Evolutionary conservation across 2,113 vertebrate species (phyloP).

Genomic region (Eolophus roseicapilla): DNA sequence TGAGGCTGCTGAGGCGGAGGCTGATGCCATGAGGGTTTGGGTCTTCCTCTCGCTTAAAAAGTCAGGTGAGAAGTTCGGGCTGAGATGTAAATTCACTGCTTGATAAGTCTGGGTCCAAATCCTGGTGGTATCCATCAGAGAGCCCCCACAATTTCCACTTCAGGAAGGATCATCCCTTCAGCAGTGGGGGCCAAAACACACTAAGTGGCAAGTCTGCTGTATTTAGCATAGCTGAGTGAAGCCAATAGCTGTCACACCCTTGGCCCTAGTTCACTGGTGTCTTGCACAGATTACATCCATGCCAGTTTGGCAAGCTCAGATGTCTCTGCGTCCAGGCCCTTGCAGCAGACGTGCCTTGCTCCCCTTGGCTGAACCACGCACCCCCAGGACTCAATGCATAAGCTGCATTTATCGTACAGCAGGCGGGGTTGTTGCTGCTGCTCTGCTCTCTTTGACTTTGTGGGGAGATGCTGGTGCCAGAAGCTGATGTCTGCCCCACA

Average conservation of each 20-base stretch:
- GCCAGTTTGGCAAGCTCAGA: not conserved
- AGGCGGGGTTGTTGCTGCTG: not conserved
- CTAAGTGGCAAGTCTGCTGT: not conserved
- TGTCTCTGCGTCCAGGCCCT: not conserved
- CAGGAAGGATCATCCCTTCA: not conserved
- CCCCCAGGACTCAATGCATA: not conserved
- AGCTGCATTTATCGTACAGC: not conserved
- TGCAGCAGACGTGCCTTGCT: not conserved
- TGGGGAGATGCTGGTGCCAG: not conserved
- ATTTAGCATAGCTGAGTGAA: not conserved
- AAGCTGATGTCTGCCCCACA: no score
- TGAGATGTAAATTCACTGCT: fast-evolving
- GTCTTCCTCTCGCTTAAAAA: not conserved
- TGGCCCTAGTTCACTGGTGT: not conserved
- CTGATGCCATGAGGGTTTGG: not conserved
- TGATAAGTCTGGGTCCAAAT: not conserved
- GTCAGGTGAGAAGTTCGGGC: not conserved
- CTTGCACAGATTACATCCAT: not conserved
- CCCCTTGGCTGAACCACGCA: not conserved
- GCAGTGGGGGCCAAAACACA: not conserved
- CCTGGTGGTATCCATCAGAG: not conserved
- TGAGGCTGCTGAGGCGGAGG: not conserved
- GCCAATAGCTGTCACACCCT: not conserved
- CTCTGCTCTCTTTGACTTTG: fast-evolving
- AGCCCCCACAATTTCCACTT: not conserved